These are phyloP conservation scores for Microtus richardsoni DNA, from an alignment of 2,113 vertebrate species.

Conservation along the genomic window DNA sequence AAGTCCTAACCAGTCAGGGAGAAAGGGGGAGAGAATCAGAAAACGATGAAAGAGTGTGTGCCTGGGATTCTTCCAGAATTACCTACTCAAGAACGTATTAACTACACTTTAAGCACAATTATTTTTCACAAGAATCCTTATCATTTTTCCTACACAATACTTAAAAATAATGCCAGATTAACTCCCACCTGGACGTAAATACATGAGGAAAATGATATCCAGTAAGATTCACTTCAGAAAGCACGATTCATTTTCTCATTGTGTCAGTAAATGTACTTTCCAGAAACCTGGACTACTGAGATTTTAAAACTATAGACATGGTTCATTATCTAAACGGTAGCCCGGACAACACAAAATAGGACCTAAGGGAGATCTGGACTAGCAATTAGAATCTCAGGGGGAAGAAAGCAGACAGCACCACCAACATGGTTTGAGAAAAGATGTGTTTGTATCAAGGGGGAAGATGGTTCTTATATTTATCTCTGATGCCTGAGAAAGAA, in stretches of 20 bases:
- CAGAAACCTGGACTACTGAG: constrained; percentile 55
- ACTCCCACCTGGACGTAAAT: constrained; percentile 56
- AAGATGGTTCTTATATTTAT: neutral
- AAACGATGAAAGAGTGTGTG: neutral
- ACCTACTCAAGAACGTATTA: constrained; percentile 32
- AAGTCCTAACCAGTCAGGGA: neutral
- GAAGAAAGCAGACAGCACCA: neutral
- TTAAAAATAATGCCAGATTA: constrained; percentile 32
- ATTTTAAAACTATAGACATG: constrained; percentile 58
- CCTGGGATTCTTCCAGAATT: neutral
- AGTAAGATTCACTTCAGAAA: constrained; percentile 54
- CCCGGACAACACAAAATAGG: constrained; percentile 2
- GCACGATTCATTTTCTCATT: constrained; percentile 55
- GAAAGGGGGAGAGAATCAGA: neutral
- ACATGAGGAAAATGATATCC: constrained; percentile 46
- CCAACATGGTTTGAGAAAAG: neutral
- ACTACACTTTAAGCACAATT: neutral
- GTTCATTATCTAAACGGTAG: constrained; percentile 56
- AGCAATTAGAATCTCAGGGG: neutral
- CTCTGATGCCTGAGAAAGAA: constrained; percentile 11
- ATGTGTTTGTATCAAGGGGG: neutral
- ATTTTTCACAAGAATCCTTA: constrained; percentile 47
- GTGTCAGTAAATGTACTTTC: constrained; percentile 26
- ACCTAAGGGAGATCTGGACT: neutral
- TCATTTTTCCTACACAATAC: constrained; percentile 19